A percentile compares a stretch with the other conserved stretches of the same genome.
phyloP scores from a whole-genome alignment of 2,797 vertebrate species.

The Odontamblyopus rebecca region DNA sequence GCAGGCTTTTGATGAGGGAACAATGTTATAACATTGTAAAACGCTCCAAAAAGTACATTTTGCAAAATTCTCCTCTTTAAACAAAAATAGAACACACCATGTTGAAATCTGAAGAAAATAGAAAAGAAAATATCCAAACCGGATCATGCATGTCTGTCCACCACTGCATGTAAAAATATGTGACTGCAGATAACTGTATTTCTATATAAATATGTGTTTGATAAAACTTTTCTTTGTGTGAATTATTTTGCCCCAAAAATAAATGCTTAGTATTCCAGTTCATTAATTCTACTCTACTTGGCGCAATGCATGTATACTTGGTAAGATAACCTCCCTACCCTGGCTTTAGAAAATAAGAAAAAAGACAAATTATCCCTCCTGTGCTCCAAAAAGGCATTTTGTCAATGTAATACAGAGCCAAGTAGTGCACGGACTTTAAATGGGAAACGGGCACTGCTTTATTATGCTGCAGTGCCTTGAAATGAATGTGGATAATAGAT shows the following conservation, averaged over 20 bases:
- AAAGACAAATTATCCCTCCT: constrained; percentile 72
- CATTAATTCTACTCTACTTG: constrained; percentile 24
- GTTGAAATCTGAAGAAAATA: not conserved
- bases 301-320: constrained; percentile 31
- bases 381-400: constrained; percentile 71
- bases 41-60: no score
- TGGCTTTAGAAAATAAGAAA: constrained; percentile 48
- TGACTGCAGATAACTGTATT: not conserved
- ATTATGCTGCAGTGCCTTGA: constrained; percentile 73
- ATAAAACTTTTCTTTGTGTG: not conserved
- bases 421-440: constrained; percentile 68
- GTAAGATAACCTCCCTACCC: constrained; percentile 30
- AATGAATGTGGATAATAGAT: constrained; percentile 82
- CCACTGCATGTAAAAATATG: not conserved
- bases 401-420: constrained; percentile 71
- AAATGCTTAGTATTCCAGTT: constrained; percentile 12
- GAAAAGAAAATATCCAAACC: not conserved
- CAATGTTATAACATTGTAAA: no score
- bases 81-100: not conserved
- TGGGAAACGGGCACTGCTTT: constrained; percentile 75
- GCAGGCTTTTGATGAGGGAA: no score
- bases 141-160: no score
- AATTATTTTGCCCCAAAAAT: not conserved
- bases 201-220: not conserved
- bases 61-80: not conserved